Base-by-base conservation (phyloP, 2,797 vertebrate species). In the Danio kyathit region DNA sequence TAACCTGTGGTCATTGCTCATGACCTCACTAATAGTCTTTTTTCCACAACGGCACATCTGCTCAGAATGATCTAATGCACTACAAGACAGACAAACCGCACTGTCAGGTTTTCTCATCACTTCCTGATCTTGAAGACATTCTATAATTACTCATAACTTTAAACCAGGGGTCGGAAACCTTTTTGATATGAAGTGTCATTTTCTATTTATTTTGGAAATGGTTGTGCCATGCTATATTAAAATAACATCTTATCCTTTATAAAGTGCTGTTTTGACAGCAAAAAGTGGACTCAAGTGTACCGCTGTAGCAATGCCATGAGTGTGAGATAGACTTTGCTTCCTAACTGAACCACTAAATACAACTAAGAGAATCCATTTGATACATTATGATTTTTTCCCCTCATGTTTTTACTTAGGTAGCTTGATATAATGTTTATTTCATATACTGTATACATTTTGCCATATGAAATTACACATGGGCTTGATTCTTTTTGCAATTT, bases 101-200 rank as follows among this genome's bases (percentile, higher is more conserved):
- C 5, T 44, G 7, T 71, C 69, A 71, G 51, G 51, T 71, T 71
- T 71, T 71, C 69, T 56, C 69, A 71, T 71, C 67, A 70, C 48
- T 70, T 52, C 49, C 69, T 19, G 1, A 51, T 41, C n/a, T 71
- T 43, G 17, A 56, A 56, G 69, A 14, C 29, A 43, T 19, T 2
- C n/a, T 54, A 5, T 43, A 56, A 16, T 71, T 40, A 56, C 11
- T 17, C 5, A 40, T 17, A 71, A 43, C n/a, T 19, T 56, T 71
- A 71, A 71, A 43, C 69, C 5, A 40, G 38, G n/a, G 51, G 38
- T 71, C 51, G 0, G 69, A 38, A 71, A 13, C 38, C 51, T 71
- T 71, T 71, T 43, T 56, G 51, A 71, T 71, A 56, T 71, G 51
- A 71, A 71, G 69, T 71, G 69, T 3, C 51, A 13, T 43, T 71